Conservation (phyloP, 2,113 vertebrate genomes). For the Thomomys bottae region DNA sequence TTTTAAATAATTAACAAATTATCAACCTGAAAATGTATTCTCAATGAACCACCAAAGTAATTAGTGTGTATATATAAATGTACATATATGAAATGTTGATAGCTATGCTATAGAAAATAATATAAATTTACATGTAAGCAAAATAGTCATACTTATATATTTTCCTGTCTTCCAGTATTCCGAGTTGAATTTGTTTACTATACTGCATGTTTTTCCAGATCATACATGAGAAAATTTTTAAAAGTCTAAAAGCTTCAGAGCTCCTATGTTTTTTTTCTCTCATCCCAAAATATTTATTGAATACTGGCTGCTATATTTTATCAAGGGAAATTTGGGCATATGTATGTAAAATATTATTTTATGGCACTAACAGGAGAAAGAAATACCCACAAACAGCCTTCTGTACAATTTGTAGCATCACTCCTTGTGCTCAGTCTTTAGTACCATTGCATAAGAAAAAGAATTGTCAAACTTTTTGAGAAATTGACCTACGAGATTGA, state of each 20-base stretch:
- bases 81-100: background rate
- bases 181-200: background rate
- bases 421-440: background rate
- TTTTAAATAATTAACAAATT: slow-evolving; percentile 26
- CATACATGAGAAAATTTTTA: background rate
- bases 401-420: background rate
- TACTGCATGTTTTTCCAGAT: background rate
- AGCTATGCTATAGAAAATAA: too few relatives aligned
- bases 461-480: background rate
- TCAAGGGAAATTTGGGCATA: background rate
- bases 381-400: background rate
- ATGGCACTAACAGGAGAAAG: background rate
- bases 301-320: background rate
- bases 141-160: background rate
- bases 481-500: background rate
- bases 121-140: background rate
- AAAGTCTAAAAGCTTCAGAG: background rate
- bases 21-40: background rate
- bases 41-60: background rate
- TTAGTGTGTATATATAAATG: background rate
- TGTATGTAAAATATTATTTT: slow-evolving; percentile 32
- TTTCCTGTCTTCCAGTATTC: background rate
- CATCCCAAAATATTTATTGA: slow-evolving; percentile 14
- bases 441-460: background rate
- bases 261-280: background rate